Evolutionary conservation across 2,888 invertebrate species (phyloP).

Genomic region (Nineta flava): DNA sequence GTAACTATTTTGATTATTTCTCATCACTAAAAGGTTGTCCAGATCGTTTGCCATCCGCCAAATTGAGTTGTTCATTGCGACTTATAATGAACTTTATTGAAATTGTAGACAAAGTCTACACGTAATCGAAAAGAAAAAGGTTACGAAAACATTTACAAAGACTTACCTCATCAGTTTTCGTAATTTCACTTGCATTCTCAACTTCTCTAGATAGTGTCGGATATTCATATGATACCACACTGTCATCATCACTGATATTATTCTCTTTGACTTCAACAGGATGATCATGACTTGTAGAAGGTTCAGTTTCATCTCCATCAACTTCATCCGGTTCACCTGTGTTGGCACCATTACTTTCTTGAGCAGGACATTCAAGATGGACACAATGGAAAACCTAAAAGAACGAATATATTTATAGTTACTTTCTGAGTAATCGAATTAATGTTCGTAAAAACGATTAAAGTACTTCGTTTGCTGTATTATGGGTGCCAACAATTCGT

Average conservation of each 20-base stretch:
- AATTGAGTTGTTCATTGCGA: too few relatives aligned
- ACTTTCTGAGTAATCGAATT: not conserved
- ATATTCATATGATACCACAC: not conserved
- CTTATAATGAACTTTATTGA: too few relatives aligned
- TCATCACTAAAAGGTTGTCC: too few relatives aligned
- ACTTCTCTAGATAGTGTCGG: too few relatives aligned
- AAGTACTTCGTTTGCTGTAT: conserved; percentile 90
- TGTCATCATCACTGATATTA: conserved; percentile 1
- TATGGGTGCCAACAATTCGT: conserved; percentile 88
- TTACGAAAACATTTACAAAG: too few relatives aligned
- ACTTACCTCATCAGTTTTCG: conserved; percentile 1
- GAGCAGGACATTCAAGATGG: conserved; percentile 91
- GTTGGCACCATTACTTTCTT: conserved; percentile 19
- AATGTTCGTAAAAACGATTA: not conserved
- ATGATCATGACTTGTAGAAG: not conserved
- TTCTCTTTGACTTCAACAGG: not conserved
- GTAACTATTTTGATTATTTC: too few relatives aligned
- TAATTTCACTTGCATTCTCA: not conserved
- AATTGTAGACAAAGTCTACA: too few relatives aligned
- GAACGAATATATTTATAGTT: not conserved
- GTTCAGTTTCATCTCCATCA: not conserved
- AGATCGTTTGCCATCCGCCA: too few relatives aligned
- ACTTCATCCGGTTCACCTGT: not conserved
- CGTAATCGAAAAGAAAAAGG: too few relatives aligned
- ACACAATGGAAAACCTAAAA: conserved; percentile 89